These are phyloP conservation scores for Pterostichus niger DNA, from an alignment of 2,888 invertebrate genomes.

Conservation along the genomic window DNA sequence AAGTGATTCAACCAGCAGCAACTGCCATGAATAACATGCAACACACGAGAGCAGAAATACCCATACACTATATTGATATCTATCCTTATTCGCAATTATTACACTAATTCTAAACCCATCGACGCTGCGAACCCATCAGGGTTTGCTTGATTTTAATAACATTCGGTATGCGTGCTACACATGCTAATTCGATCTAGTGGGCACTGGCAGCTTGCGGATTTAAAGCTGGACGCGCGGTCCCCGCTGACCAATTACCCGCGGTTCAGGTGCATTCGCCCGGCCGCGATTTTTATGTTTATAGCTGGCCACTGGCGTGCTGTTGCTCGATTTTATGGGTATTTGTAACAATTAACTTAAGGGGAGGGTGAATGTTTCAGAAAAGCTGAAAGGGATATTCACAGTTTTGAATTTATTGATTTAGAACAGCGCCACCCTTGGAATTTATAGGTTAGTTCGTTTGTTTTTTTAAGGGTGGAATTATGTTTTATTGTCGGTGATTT, in stretches of 20 bases:
- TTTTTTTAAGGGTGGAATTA: constrained; percentile 34
- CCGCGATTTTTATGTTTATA: constrained; percentile 61
- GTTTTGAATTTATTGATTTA: constrained; percentile 64
- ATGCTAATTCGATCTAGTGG: constrained; percentile 33
- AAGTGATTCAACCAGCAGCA: too few relatives aligned
- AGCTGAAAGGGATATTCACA: constrained; percentile 63
- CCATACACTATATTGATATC: neutral
- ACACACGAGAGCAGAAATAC: too few relatives aligned
- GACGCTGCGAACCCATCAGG: constrained; percentile 3
- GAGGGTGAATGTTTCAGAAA: constrained; percentile 24
- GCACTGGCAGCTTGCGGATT: constrained; percentile 4
- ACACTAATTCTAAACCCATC: constrained; percentile 1
- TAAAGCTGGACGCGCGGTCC: constrained; percentile 37
- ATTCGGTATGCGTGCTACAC: neutral
- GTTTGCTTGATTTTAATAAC: constrained; percentile 46
- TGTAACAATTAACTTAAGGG: constrained; percentile 65
- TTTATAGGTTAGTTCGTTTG: constrained; percentile 37
- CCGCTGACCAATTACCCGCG: constrained; percentile 44
- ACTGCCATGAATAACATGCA: too few relatives aligned
- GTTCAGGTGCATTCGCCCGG: constrained; percentile 54
- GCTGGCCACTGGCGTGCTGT: constrained; percentile 20
- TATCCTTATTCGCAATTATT: constrained; percentile 1
- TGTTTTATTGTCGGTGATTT: constrained; percentile 29
- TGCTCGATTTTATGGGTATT: constrained; percentile 60
- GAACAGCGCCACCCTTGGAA: constrained; percentile 4